Base-by-base conservation (phyloP, 2,888 invertebrate genomes). In the Microctonus hyperodae region DNA sequence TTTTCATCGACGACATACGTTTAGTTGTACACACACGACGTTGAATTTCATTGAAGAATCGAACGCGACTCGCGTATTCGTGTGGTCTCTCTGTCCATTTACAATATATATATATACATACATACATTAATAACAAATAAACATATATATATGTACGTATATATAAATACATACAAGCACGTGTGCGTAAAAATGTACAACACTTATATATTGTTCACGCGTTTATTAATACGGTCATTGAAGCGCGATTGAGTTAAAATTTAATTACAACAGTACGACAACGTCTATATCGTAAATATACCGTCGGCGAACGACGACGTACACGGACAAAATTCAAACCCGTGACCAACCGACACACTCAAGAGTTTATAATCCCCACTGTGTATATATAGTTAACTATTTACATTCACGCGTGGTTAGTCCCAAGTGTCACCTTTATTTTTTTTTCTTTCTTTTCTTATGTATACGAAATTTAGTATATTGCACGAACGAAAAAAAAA, bases 181-280 rank as follows among this genome's bases (percentile, higher is more conserved):
- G 59, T 60, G 59, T 60, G 25, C 20, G 40, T 60, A 60, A 44
- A 44, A 16, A 44, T 44, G 16, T 44, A 44, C 44, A 44, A 44
- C 16, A 44, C 16, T 20, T 40, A 55, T 31, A 60, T 35, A 58
- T 58, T 58, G 58, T 58, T 35, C 58, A 60, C 31, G 28, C 33
- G 33, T 31, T 55, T 55, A 55, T 55, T 33, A 55, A 20, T 31
- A 31, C 16, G 28, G 35, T 68, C 68, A 64, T 64, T 68, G 68
- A 68, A 31, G 60, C 60, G 56, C 60, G 64, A 56, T 56, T 33
- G 58, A 28, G 48, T 67, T 37, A 40, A 64, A 59, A 64, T 64
- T 59, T 55, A 59, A 64, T 57, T 60, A 57, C 50, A 51, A 56
- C 53, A 37, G 31, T 64, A 33, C 44, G 33, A 23, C 25, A 25